Conservation (phyloP, 1,140 invertebrate genomes). For the Drosophila punjabiensis region DNA sequence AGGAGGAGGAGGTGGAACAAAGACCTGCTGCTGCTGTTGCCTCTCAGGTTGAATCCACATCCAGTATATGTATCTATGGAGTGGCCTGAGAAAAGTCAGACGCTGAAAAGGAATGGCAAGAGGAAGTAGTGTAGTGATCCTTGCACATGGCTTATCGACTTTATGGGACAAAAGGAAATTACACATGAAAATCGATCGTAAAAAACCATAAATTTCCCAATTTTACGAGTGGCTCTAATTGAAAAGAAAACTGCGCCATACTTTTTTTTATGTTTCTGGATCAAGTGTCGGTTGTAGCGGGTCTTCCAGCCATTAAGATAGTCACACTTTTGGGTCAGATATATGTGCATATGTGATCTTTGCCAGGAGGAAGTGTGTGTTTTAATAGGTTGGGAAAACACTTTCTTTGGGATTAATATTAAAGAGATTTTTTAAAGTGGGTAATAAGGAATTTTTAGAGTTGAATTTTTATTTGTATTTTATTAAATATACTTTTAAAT, state of each 20-base stretch:
- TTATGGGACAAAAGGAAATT: conserved; percentile 62
- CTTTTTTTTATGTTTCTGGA: conserved; percentile 24
- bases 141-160: conserved; percentile 39
- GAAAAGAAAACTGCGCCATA: conserved; percentile 29
- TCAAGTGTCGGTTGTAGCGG: conserved; percentile 20
- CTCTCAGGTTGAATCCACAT: conserved; percentile 33
- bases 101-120: background rate
- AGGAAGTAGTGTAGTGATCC: conserved; percentile 64
- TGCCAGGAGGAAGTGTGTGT: conserved; percentile 11
- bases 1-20: conserved; percentile 21
- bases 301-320: conserved; percentile 37
- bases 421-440: background rate
- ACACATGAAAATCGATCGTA: conserved; percentile 49
- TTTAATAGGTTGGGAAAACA: conserved; percentile 11
- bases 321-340: conserved; percentile 48
- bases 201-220: conserved; percentile 58
- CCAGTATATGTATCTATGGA: conserved; percentile 4
- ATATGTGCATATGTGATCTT: background rate
- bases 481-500: background rate
- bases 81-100: conserved; percentile 56
- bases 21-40: conserved; percentile 36
- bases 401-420: background rate
- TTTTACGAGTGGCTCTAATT: conserved; percentile 58
- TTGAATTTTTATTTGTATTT: background rate
- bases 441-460: background rate